Percentiles rank a stretch among this genome's conserved stretches.
Evolutionary conservation across 2,113 vertebrate genomes (phyloP).

Genomic region (Crotalus helleri): DNA sequence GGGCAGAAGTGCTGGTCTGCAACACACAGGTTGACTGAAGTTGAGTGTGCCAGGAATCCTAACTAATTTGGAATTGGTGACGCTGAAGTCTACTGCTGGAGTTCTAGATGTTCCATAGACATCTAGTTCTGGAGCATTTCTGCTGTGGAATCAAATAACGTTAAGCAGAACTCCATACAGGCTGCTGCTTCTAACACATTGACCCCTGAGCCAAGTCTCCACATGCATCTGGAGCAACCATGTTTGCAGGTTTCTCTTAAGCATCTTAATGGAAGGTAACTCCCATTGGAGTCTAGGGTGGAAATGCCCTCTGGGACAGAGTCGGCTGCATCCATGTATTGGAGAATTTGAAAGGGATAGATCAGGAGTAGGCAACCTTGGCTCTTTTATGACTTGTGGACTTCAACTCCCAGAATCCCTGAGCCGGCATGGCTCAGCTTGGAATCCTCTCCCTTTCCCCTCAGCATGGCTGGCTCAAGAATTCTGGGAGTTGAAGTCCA

Average conservation of each 20-base stretch:
- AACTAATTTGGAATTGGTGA: constrained; percentile 44
- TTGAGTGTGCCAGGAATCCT: constrained; percentile 19
- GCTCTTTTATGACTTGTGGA: no score
- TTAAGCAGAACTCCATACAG: not conserved
- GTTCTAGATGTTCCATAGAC: not conserved
- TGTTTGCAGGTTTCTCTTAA: not conserved
- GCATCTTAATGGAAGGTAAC: not conserved
- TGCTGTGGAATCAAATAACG: constrained; percentile 23
- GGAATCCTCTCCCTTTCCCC: no score
- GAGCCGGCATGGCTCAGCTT: no score
- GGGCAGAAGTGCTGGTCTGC: not conserved
- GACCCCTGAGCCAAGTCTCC: constrained; percentile 8
- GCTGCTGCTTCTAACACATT: not conserved
- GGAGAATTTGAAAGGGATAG: not conserved
- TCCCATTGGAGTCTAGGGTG: not conserved
- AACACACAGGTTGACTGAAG: constrained; percentile 51
- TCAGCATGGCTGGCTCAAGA: no score
- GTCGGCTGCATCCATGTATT: not conserved
- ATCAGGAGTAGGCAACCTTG: no score
- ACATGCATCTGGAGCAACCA: not conserved
- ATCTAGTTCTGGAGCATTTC: constrained; percentile 20
- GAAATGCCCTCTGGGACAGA: no score
- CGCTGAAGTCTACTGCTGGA: constrained; percentile 8
- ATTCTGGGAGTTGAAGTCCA: no score
- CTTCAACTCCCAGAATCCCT: no score